Percentiles rank a stretch among this genome's conserved stretches.
Conservation (phyloP, 2,797 vertebrate genomes). For the Enteromius afrohamiltoni region DNA sequence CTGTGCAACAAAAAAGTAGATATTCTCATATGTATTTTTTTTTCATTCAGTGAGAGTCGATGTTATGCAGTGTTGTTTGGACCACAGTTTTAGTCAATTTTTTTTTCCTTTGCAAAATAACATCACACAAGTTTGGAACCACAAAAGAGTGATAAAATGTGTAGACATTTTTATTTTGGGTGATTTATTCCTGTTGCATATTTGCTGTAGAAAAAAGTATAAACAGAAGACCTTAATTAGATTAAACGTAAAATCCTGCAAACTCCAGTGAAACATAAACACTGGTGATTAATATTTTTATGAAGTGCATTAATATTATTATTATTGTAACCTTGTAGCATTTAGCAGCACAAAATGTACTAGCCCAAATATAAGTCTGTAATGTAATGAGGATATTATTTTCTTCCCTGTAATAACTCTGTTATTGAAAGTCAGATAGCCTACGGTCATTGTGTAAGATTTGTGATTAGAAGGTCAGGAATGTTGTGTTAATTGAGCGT, state of each 20-base stretch:
- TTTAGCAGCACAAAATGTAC: slow-evolving; percentile 5
- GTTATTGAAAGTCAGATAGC: slow-evolving; percentile 28
- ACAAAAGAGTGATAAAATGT: neutral
- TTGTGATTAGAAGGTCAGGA: slow-evolving; percentile 40
- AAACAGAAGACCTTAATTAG: neutral
- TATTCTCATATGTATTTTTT: neutral
- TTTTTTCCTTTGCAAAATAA: neutral
- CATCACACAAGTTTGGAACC: neutral
- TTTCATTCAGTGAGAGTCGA: neutral
- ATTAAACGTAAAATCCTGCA: neutral
- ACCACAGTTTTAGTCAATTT: neutral
- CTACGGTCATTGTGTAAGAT: slow-evolving; percentile 37
- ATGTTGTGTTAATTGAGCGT: slow-evolving; percentile 40
- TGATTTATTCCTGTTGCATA: neutral
- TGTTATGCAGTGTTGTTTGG: neutral
- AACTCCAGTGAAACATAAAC: neutral
- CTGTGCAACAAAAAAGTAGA: neutral
- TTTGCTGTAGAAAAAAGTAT: neutral
- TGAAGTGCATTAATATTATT: neutral
- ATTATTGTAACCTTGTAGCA: neutral
- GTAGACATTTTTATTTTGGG: neutral
- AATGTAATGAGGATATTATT: slow-evolving; percentile 6
- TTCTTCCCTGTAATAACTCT: slow-evolving; percentile 14
- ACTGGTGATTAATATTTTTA: neutral
- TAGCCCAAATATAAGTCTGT: neutral